Base-by-base conservation (phyloP, 64 coral and sea anemone species). In the Anthopleura sola region DNA sequence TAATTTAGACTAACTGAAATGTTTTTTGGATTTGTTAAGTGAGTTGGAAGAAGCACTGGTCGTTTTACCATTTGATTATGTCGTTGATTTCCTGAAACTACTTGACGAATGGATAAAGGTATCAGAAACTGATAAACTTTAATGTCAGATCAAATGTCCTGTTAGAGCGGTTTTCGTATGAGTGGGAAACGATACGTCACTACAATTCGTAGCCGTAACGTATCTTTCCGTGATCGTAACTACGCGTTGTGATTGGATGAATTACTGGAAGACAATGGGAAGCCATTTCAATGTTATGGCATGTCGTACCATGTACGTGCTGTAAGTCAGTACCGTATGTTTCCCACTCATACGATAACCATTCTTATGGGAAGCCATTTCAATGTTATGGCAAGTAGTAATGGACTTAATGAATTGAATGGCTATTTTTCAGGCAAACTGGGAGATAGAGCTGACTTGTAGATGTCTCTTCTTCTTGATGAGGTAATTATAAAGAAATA, bases 21-120 rank as follows among this genome's bases (percentile, higher is more conserved):
- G 21, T 2, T 7, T 3, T n/a, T 62, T 26, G 24, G 11, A 75
- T 86, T 8, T 80, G 16, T 90, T 94, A 60, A 98, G 96, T 84
- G 96, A 98, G 75, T 62, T 98, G 54, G 96, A 98, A 77, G 96
- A 98, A 80, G 87, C 96, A 19, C 88, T 98, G 8, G 82, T 98
- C 12, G 96, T 98, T 28, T 80, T 98, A 32, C 96, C 96, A 36
- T 98, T 98, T 78, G 88, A 88, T 71, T 94, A 87, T 26, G 92
- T 94, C 9, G 83, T 84, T 20, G 96, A 98, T 28, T 85, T 98
- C 47, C 81, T 98, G 20, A 88, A 89, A 18, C 85, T 98, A 31
- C 49, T 94, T 16, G 86, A 89, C 60, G 87, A 87, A 83, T 98
- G 96, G 96, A 86, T 92, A 15, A 90, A 98, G 92, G 96, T 98